A percentile compares a stretch with the other conserved stretches of the same genome.
These are phyloP conservation scores for Dicrurus megarhynchus DNA, from an alignment of 2,113 vertebrate species.

Conservation along the genomic window DNA sequence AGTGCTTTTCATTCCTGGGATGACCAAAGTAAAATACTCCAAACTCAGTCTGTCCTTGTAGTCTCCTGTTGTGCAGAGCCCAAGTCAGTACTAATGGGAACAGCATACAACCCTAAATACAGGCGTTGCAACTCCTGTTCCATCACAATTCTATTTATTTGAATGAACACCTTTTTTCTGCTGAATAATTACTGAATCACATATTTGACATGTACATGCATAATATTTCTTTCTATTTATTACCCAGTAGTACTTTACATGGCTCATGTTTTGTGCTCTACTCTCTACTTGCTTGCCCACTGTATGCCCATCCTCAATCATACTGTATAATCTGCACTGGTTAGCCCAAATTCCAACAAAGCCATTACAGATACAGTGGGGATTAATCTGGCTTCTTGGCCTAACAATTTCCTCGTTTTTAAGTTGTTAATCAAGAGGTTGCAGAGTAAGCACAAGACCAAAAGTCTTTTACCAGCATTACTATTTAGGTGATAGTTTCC, in stretches of 20 bases:
- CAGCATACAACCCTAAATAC: not conserved
- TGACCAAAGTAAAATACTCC: not conserved
- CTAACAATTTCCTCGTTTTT: not conserved
- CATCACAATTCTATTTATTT: not conserved
- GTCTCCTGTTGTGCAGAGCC: not conserved
- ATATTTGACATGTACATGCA: not conserved
- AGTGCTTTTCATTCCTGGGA: not conserved
- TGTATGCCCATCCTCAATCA: not conserved
- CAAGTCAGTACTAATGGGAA: not conserved
- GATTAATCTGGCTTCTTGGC: not conserved
- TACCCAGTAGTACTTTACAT: not conserved
- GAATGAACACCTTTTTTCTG: not conserved
- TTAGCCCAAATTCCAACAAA: not conserved
- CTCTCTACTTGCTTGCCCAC: not conserved
- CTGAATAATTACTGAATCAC: not conserved
- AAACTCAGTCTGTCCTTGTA: not conserved
- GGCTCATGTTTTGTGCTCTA: not conserved
- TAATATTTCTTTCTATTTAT: slow-evolving; percentile 49
- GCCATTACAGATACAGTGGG: not conserved
- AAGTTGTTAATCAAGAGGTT: not conserved
- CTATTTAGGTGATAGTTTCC: not conserved
- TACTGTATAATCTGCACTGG: not conserved
- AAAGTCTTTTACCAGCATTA: not conserved
- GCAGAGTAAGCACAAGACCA: not conserved
- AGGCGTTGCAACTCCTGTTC: not conserved